Conservation (phyloP, 2,888 invertebrate species). For the Stenotaenia linearis region DNA sequence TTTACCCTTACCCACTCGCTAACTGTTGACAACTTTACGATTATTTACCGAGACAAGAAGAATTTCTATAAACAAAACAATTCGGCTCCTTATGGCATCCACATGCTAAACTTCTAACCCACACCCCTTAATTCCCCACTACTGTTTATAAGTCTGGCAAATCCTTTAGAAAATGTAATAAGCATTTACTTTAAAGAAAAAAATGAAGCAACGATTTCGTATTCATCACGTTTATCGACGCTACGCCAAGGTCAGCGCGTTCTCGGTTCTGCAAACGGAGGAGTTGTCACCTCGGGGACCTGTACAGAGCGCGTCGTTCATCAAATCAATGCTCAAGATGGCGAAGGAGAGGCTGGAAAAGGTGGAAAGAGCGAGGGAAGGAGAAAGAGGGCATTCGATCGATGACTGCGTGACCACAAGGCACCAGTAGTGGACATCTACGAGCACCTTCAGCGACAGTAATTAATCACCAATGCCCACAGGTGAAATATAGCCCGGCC, state of each 20-base stretch:
- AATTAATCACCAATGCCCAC: constrained; percentile 17
- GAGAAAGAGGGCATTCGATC: constrained; percentile 1
- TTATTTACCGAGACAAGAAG: constrained; percentile 21
- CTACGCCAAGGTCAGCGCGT: constrained; percentile 9
- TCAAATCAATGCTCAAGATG: constrained; percentile 26
- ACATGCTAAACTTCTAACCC: background rate
- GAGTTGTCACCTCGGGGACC: constrained; percentile 26
- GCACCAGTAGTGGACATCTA: background rate
- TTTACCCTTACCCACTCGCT: constrained; percentile 16
- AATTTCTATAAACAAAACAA: constrained; percentile 26
- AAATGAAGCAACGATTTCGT: background rate
- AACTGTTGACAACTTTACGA: constrained; percentile 26
- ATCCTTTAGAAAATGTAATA: too few relatives aligned
- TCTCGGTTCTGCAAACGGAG: constrained; percentile 8
- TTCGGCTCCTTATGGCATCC: background rate
- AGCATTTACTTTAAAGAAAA: background rate
- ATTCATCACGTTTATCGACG: background rate
- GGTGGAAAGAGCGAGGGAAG: background rate
- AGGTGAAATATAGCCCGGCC: constrained; percentile 5
- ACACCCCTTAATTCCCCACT: background rate
- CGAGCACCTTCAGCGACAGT: constrained; percentile 21
- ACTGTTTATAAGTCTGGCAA: background rate
- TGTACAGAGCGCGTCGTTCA: constrained; percentile 7
- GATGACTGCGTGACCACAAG: constrained; percentile 23
- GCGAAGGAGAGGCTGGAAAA: constrained; percentile 11